A percentile compares a stretch with the other conserved stretches of the same genome.
Evolutionary conservation across 2,797 vertebrate species (phyloP).

Genomic region (Limnodromus scolopaceus): DNA sequence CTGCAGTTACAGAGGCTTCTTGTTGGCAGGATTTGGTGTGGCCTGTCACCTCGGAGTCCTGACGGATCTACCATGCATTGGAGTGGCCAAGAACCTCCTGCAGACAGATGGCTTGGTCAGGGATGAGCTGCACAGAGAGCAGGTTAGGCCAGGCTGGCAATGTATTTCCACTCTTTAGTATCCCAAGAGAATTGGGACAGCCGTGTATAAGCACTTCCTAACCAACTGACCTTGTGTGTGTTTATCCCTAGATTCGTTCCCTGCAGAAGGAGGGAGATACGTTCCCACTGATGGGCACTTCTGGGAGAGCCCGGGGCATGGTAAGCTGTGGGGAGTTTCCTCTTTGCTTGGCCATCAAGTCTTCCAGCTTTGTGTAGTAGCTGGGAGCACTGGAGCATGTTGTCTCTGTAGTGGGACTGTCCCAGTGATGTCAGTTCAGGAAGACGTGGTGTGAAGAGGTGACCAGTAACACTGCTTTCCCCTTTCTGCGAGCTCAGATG

Average conservation of each 20-base stretch:
- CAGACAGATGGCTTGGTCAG: slow-evolving; percentile 88
- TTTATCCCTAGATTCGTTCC: slow-evolving; percentile 60
- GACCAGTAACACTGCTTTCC: not conserved
- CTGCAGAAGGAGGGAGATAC: slow-evolving; percentile 85
- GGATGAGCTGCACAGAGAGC: slow-evolving; percentile 82
- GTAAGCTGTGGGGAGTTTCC: slow-evolving; percentile 69
- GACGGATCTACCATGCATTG: slow-evolving; percentile 87
- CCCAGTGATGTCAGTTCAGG: not conserved
- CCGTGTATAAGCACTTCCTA: fast-evolving
- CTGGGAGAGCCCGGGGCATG: slow-evolving; percentile 87
- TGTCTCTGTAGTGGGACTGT: not conserved
- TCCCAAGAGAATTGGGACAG: not conserved
- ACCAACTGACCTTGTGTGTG: not conserved
- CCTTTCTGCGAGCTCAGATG: not conserved
- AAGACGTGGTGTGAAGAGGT: not conserved
- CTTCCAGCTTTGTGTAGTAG: no score
- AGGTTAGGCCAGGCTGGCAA: slow-evolving; percentile 77
- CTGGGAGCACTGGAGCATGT: not conserved
- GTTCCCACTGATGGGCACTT: slow-evolving; percentile 84
- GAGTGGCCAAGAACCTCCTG: slow-evolving; percentile 95
- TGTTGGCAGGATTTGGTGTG: slow-evolving; percentile 87
- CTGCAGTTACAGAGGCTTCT: not conserved
- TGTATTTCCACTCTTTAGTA: not conserved
- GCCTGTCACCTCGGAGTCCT: slow-evolving; percentile 93
- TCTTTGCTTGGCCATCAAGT: fast-evolving